Evolutionary conservation across 2,888 invertebrate species (phyloP).

Genomic region (Tricholauxania praeusta): DNA sequence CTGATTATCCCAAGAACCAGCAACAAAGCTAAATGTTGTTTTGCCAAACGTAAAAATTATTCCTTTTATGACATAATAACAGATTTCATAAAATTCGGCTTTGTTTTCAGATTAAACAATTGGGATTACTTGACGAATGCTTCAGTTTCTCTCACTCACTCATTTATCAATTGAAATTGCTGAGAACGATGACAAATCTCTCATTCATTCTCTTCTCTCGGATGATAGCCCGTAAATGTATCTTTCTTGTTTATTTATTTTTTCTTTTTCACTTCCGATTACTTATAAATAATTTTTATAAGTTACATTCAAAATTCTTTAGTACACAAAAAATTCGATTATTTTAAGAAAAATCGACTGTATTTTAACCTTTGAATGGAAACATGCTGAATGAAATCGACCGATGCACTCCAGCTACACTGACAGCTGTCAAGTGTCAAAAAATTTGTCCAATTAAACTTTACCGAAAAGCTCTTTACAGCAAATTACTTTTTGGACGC

Average conservation of each 20-base stretch:
- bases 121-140: slow-evolving; percentile 8
- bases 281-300: slow-evolving; percentile 7
- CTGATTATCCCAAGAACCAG: slow-evolving; percentile 18
- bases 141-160: slow-evolving; percentile 5
- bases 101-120: slow-evolving; percentile 6
- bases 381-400: not conserved
- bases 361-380: slow-evolving; percentile 10
- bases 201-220: slow-evolving; percentile 20
- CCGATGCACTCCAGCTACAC: slow-evolving; percentile 6
- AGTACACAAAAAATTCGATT: not conserved
- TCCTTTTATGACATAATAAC: slow-evolving; percentile 14
- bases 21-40: not conserved
- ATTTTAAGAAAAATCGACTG: not conserved
- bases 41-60: not conserved
- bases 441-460: slow-evolving; percentile 27
- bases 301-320: slow-evolving; percentile 17
- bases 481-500: not conserved
- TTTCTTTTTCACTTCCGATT: slow-evolving; percentile 19
- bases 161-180: slow-evolving; percentile 6
- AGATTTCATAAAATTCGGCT: slow-evolving; percentile 1
- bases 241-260: slow-evolving; percentile 18
- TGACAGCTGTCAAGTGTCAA: slow-evolving; percentile 31
- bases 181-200: slow-evolving; percentile 2
- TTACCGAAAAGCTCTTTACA: slow-evolving; percentile 9
- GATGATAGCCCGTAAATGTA: not conserved